phyloP scores from a whole-genome alignment of 2,113 vertebrate species.

The Collichthys lucidus region DNA sequence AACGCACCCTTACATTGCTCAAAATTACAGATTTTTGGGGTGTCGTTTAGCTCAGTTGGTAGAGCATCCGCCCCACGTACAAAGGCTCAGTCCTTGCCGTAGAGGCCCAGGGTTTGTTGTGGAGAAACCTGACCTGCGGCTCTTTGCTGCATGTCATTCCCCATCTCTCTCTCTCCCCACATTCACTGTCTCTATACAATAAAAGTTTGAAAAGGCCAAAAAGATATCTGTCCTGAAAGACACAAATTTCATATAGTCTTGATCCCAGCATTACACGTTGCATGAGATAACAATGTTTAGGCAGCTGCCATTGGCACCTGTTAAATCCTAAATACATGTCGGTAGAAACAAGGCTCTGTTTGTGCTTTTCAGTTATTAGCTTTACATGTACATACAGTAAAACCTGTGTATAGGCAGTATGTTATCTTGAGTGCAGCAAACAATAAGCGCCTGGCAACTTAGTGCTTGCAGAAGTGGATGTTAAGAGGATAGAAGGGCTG shows the following conservation, averaged over 20 bases:
- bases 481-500: conserved; percentile 31
- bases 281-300: background rate
- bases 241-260: background rate
- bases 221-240: no score
- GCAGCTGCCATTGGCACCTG: background rate
- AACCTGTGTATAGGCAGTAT: background rate
- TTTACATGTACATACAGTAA: background rate
- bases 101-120: no score
- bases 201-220: no score
- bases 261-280: background rate
- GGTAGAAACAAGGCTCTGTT: background rate
- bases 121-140: no score
- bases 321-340: background rate
- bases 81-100: no score
- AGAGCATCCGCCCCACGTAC: no score
- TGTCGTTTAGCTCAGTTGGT: no score
- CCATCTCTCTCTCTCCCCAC: no score
- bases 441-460: conserved; percentile 1
- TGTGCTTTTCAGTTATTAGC: background rate
- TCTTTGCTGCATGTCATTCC: no score
- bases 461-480: background rate
- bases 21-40: no score
- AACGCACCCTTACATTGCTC: no score
- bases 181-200: no score
- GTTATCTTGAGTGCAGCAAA: background rate